Percentiles rank a stretch among this genome's conserved stretches.
phyloP scores from a whole-genome alignment of 2,797 vertebrate species.

The Remorina albescens region DNA sequence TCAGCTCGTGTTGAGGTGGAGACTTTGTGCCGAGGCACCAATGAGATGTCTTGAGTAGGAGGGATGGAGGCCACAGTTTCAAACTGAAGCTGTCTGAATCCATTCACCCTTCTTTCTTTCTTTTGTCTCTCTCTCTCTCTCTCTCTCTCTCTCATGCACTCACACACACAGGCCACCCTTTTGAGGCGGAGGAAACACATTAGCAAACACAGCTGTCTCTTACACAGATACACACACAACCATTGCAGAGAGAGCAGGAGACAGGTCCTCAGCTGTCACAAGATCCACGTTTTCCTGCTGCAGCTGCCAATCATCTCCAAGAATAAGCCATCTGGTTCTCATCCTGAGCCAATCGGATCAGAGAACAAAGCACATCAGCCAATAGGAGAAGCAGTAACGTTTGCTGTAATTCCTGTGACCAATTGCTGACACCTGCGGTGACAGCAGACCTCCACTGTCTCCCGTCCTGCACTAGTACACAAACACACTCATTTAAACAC shows the following conservation, averaged over 20 bases:
- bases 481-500: slow-evolving; percentile 25
- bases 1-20: not conserved
- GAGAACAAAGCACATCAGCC: slow-evolving; percentile 33
- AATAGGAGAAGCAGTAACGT: slow-evolving; percentile 41
- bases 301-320: slow-evolving; percentile 67
- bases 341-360: slow-evolving; percentile 65
- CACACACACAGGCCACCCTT: slow-evolving; percentile 25
- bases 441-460: slow-evolving; percentile 58
- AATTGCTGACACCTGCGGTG: slow-evolving; percentile 59
- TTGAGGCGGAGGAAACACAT: slow-evolving; percentile 30
- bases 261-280: slow-evolving; percentile 40
- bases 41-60: slow-evolving; percentile 23
- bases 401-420: slow-evolving; percentile 56
- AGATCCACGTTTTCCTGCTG: slow-evolving; percentile 13
- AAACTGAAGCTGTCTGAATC: slow-evolving; percentile 47
- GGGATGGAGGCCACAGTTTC: slow-evolving; percentile 34
- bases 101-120: slow-evolving; percentile 18
- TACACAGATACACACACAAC: slow-evolving; percentile 47
- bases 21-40: slow-evolving; percentile 22
- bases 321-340: slow-evolving; percentile 75
- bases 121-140: not conserved
- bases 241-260: slow-evolving; percentile 8
- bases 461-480: slow-evolving; percentile 26
- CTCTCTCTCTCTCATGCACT: no score
- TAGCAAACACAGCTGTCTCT: slow-evolving; percentile 68